Evolutionary conservation across 1,140 invertebrate genomes (phyloP).

Genomic region (Onthophagus taurus): DNA sequence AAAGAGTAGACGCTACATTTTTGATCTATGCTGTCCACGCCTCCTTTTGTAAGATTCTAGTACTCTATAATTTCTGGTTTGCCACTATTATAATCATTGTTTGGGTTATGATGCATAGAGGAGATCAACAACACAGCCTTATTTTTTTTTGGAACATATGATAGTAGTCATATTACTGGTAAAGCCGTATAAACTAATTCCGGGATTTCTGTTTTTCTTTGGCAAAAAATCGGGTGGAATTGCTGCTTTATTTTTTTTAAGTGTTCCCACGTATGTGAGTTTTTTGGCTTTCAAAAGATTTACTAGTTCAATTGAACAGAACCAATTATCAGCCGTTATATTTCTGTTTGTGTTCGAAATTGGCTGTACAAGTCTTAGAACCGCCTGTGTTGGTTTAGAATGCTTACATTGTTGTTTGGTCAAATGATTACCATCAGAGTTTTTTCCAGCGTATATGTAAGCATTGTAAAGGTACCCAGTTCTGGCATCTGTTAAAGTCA

Average conservation of each 20-base stretch:
- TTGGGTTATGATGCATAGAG: conserved; percentile 28
- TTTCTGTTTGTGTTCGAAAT: conserved; percentile 29
- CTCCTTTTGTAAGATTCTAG: conserved; percentile 32
- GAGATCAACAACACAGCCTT: conserved; percentile 31
- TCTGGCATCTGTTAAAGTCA: no score
- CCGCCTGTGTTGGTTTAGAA: conserved; percentile 19
- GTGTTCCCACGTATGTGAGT: conserved; percentile 19
- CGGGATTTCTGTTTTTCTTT: not conserved
- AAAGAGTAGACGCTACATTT: conserved; percentile 25
- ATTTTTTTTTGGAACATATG: conserved; percentile 26
- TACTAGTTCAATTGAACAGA: conserved; percentile 32
- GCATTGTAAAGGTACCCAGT: conserved; percentile 32
- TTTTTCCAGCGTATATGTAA: conserved; percentile 11
- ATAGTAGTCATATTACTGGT: conserved; percentile 26
- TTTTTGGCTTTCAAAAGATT: conserved; percentile 26
- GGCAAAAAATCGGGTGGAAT: conserved; percentile 10
- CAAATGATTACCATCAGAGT: conserved; percentile 15
- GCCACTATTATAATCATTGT: conserved; percentile 17
- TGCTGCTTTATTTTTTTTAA: conserved; percentile 10
- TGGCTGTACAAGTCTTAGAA: conserved; percentile 25
- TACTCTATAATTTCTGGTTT: conserved; percentile 28
- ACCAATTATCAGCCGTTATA: conserved; percentile 35
- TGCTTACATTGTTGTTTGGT: conserved; percentile 19
- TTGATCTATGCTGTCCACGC: conserved; percentile 31
- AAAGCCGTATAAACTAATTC: conserved; percentile 24